phyloP scores from a whole-genome alignment of 2,113 vertebrate genomes.

The Sceloporus tristichus region DNA sequence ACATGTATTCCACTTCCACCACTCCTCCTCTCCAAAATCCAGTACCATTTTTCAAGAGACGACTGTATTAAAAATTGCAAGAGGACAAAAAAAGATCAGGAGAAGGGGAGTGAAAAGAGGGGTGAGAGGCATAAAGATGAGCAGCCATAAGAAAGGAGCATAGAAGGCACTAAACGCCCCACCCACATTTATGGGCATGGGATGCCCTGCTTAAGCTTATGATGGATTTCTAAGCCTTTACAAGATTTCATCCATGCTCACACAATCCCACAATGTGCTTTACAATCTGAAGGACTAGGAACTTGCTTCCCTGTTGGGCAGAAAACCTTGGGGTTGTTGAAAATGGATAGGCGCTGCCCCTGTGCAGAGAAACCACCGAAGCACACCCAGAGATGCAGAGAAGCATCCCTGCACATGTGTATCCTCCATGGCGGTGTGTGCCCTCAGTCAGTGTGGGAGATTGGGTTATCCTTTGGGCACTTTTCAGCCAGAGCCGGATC shows the following conservation, averaged over 20 bases:
- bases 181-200: neutral
- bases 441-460: neutral
- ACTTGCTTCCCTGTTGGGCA: conserved; percentile 10
- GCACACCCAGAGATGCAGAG: neutral
- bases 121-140: neutral
- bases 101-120: neutral
- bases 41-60: neutral
- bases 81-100: too few relatives aligned
- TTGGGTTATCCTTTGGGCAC: neutral
- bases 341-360: neutral
- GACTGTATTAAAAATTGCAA: neutral
- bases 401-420: neutral
- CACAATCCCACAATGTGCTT: neutral
- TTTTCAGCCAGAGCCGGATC: neutral
- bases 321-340: neutral
- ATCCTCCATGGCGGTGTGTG: neutral
- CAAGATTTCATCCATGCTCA: neutral
- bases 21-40: neutral
- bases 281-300: conserved; percentile 2
- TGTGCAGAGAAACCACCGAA: conserved; percentile 1
- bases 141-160: neutral
- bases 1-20: neutral
- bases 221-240: neutral
- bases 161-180: neutral
- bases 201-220: neutral